phyloP scores from a whole-genome alignment of 2,113 vertebrate genomes.

The Cranoglanis bouderius region DNA sequence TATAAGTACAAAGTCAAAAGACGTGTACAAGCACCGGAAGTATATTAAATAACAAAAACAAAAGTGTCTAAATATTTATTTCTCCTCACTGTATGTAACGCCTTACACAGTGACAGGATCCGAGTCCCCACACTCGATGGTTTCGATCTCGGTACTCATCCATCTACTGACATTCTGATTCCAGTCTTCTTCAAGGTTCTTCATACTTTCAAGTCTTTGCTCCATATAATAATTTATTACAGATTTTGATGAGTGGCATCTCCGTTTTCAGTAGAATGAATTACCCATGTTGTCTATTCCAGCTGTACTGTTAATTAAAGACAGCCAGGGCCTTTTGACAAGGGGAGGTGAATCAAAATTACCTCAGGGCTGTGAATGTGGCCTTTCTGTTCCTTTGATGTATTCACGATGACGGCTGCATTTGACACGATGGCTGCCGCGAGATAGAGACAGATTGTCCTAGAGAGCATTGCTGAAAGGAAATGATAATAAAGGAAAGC shows the following conservation, averaged over 20 bases:
- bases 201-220: background rate
- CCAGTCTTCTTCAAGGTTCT: background rate
- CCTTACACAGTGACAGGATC: no score
- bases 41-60: no score
- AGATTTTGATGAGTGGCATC: background rate
- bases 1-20: no score
- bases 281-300: background rate
- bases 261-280: background rate
- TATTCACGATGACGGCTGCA: slow-evolving; percentile 22
- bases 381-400: slow-evolving; percentile 37
- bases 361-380: slow-evolving; percentile 38
- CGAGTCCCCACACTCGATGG: no score
- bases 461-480: slow-evolving; percentile 24
- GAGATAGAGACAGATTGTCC: slow-evolving; percentile 18
- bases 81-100: no score
- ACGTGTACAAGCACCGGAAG: no score
- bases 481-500: slow-evolving; percentile 33
- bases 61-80: no score
- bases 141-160: no score
- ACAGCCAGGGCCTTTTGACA: slow-evolving; percentile 2
- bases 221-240: background rate
- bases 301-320: slow-evolving; percentile 31
- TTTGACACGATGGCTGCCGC: slow-evolving; percentile 23
- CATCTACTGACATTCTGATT: background rate
- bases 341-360: slow-evolving; percentile 1